Evolutionary conservation across 1,140 invertebrate species (phyloP), one percentile per base, ranked within the genome.

Genomic region (Littorina saxatilis): DNA sequence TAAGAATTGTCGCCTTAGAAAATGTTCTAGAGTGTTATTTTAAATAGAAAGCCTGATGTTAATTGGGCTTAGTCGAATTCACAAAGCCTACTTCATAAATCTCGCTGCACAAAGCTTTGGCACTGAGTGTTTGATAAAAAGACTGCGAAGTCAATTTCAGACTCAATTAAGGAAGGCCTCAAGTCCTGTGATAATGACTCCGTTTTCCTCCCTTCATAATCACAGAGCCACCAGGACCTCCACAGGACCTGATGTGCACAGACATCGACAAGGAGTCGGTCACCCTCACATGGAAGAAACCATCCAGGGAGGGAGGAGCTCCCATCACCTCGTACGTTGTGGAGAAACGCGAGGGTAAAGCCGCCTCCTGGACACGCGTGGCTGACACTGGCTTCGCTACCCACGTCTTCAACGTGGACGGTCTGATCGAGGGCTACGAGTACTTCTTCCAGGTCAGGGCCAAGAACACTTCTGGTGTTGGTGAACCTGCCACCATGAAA

Each of bases 401-500:
- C 23, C 82, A 85, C 0, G 96, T 95, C 83, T 98, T 96, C 91
- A 97, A 96, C 0, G 96, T 98, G 0, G 95, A 96, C 89, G 96
- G 96, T 87, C 93, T 99, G 13, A 95, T 95, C 5, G 97, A 99
- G 92, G 97, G 97, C 37, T 97, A 98, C 91, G 96, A 98, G 90
- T 99, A 99, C 91, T 97, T 99, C 92, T 99, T 99, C 93, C 95
- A 98, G 87, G 96, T 99, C 3, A 96, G 96, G 13, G 98, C 98
- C 43, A 95, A 98, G 35, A 99, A 99, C 92, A 96, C 97, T 39
- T 98, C 98, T 76, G 99, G 99, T 52, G 94, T 96, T 88, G 97
- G 98, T 58, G 96, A 97, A 93, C 96, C 97, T 35, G 98, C 97
- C 82, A 97, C 99, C 74, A 94, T 96, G 7, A 98, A 97, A 0